phyloP scores from a whole-genome alignment of 2,888 invertebrate species.

The Coelopa pilipes region DNA sequence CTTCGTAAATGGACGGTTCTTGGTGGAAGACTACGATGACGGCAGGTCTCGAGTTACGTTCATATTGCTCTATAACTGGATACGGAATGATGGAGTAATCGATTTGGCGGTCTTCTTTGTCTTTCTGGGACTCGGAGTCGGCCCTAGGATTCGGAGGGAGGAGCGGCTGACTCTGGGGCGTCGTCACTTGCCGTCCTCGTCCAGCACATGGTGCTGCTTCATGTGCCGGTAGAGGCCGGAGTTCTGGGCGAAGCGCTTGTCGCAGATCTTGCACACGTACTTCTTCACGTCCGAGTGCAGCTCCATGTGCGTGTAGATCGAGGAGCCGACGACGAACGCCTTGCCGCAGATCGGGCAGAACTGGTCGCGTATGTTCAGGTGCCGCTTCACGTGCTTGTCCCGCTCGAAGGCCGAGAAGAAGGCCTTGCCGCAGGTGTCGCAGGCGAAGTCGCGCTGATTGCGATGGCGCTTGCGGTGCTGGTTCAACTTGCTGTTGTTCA shows the following conservation, averaged over 20 bases:
- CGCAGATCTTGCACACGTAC: constrained; percentile 54
- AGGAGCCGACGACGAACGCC: constrained; percentile 58
- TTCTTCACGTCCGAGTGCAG: constrained; percentile 59
- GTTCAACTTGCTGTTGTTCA: constrained; percentile 61
- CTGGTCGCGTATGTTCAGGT: constrained; percentile 60
- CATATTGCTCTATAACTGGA: too few species aligned
- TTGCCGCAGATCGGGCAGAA: constrained; percentile 59
- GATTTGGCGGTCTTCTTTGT: too few species aligned
- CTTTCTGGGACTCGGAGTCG: too few species aligned
- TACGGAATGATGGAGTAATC: too few species aligned
- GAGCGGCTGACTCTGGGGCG: too few species aligned
- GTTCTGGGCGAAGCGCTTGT: constrained; percentile 58
- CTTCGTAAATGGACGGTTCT: too few species aligned
- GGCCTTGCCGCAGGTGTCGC: constrained; percentile 57
- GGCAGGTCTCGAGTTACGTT: too few species aligned
- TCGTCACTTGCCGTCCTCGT: too few species aligned
- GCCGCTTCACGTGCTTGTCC: constrained; percentile 56
- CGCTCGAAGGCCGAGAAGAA: constrained; percentile 61
- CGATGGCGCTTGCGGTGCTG: constrained; percentile 60
- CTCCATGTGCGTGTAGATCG: constrained; percentile 61
- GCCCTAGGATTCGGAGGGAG: too few species aligned
- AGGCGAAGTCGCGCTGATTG: constrained; percentile 55
- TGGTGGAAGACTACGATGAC: too few species aligned
- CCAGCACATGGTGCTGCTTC: not conserved
- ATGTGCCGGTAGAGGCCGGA: constrained; percentile 61